Percentiles rank a stretch among this genome's conserved stretches.
Evolutionary conservation across 2,888 invertebrate species (phyloP).

Genomic region (Chironomus riparius): DNA sequence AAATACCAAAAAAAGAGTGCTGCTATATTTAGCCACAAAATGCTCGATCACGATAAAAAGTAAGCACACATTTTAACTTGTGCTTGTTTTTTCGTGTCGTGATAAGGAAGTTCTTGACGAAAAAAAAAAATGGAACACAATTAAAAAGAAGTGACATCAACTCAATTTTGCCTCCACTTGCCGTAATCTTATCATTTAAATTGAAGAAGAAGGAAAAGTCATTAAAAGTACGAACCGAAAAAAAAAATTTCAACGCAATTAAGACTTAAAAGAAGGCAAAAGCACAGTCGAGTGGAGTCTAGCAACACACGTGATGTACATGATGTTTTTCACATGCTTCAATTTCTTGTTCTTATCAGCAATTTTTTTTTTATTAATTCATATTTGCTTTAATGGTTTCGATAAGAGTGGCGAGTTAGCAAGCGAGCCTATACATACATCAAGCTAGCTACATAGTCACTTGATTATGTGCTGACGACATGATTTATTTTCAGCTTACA

Average conservation of each 20-base stretch:
- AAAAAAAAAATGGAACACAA: background rate
- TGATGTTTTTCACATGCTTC: conserved; percentile 10
- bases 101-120: background rate
- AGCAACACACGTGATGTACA: conserved; percentile 11
- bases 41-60: background rate
- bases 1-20: background rate
- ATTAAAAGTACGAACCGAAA: background rate
- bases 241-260: background rate
- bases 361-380: background rate
- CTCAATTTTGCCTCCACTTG: background rate
- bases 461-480: background rate
- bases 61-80: background rate
- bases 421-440: background rate
- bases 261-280: background rate
- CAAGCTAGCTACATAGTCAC: too few relatives aligned
- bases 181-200: background rate
- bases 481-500: background rate
- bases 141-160: background rate
- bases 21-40: background rate
- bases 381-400: background rate
- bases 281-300: background rate
- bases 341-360: background rate
- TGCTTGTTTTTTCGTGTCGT: background rate
- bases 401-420: background rate
- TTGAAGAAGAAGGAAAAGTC: background rate